phyloP scores from a whole-genome alignment of 1,140 invertebrate species.

The Lanistes nyassanus region DNA sequence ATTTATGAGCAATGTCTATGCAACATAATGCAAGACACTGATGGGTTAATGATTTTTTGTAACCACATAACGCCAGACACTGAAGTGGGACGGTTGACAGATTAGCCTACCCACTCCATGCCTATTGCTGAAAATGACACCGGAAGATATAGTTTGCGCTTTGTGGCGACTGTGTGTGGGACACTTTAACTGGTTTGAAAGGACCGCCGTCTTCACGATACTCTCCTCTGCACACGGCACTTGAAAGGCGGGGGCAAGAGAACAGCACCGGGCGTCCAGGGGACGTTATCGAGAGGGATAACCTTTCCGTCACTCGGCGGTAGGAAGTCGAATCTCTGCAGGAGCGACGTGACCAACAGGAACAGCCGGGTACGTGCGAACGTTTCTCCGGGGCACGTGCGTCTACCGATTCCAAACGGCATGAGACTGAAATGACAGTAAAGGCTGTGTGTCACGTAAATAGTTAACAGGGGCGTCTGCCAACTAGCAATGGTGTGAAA shows the following conservation, averaged over 20 bases:
- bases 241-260: constrained; percentile 2
- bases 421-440: constrained; percentile 35
- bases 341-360: constrained; percentile 42
- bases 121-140: background rate
- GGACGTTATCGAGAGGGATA: constrained; percentile 8
- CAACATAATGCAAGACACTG: too few species aligned
- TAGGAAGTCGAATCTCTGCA: constrained; percentile 51
- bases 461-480: too few species aligned
- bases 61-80: too few species aligned
- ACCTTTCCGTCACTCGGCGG: constrained; percentile 25
- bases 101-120: background rate
- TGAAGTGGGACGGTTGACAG: too few species aligned
- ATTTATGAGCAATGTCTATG: too few species aligned
- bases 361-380: constrained; percentile 51
- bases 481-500: too few species aligned
- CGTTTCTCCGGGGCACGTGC: constrained; percentile 52
- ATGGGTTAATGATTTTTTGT: too few species aligned
- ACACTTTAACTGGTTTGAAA: background rate
- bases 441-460: too few species aligned
- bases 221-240: constrained; percentile 5
- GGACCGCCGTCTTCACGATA: background rate
- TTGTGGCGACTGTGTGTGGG: background rate
- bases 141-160: background rate
- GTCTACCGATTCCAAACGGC: constrained; percentile 45
- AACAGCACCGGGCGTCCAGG: constrained; percentile 13